Evolutionary conservation across 2,797 vertebrate species (phyloP).

Genomic region (Typhlichthys eigenmanni): DNA sequence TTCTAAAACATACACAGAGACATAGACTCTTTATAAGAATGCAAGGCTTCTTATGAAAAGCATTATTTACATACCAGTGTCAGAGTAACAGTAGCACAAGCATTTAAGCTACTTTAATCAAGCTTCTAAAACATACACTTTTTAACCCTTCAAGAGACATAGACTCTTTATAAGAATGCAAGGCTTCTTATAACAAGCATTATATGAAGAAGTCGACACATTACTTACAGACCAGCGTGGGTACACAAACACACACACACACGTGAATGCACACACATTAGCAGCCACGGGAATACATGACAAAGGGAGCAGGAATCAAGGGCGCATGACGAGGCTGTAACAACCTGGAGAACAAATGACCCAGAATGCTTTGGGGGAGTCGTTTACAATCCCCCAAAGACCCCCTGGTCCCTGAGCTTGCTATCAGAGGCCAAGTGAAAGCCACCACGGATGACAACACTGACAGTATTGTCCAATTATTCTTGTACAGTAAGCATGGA

Average conservation of each 20-base stretch:
- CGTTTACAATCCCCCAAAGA: constrained; percentile 37
- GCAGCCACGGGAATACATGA: constrained; percentile 12
- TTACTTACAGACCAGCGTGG: neutral
- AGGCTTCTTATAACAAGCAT: too few relatives aligned
- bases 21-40: too few relatives aligned
- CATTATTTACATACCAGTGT: neutral
- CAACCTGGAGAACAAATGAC: constrained; percentile 35
- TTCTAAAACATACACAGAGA: too few relatives aligned
- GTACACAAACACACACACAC: neutral
- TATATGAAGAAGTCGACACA: neutral
- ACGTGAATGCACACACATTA: constrained; percentile 1
- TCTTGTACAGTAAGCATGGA: too few relatives aligned
- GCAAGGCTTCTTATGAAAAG: too few relatives aligned
- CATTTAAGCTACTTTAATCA: too few relatives aligned
- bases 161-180: too few relatives aligned
- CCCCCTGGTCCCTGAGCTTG: constrained; percentile 25
- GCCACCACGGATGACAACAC: constrained; percentile 26
- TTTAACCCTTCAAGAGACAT: too few relatives aligned
- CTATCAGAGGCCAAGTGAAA: constrained; percentile 33
- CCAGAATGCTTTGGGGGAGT: constrained; percentile 29
- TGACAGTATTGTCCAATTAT: constrained; percentile 21
- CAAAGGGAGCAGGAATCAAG: constrained; percentile 16
- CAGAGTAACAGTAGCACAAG: too few relatives aligned
- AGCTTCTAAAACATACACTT: too few relatives aligned
- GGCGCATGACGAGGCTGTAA: constrained; percentile 32